These are phyloP conservation scores for Tiliacea aurago DNA, from an alignment of 2,888 invertebrate species.

Conservation along the genomic window DNA sequence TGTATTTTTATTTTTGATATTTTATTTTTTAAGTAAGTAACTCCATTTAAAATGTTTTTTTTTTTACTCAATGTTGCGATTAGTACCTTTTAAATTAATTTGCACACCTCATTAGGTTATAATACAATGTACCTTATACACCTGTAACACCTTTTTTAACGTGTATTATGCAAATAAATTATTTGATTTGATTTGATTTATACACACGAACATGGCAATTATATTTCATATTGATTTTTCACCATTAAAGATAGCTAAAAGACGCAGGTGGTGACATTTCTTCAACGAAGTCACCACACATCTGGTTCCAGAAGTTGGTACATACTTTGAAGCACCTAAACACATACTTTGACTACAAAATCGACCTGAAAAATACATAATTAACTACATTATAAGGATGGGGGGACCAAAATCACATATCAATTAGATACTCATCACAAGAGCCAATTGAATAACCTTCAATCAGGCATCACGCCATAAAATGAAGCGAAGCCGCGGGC, in stretches of 20 bases:
- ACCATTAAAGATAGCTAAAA: background rate
- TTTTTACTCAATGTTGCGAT: too few species aligned
- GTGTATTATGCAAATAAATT: too few species aligned
- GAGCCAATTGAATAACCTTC: conserved; percentile 58
- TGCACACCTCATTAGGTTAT: too few species aligned
- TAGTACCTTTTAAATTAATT: too few species aligned
- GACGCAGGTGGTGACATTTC: background rate
- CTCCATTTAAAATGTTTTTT: too few species aligned
- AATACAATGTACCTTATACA: too few species aligned
- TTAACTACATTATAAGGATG: conserved; percentile 34
- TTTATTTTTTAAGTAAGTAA: too few species aligned
- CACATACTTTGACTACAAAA: background rate
- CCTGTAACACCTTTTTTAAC: too few species aligned
- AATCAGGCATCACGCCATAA: conserved; percentile 57
- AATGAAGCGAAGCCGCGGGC: conserved; percentile 57
- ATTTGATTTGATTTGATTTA: too few species aligned
- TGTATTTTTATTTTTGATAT: too few species aligned
- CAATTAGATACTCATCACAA: conserved; percentile 55
- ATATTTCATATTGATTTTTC: background rate
- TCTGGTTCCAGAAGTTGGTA: conserved; percentile 4
- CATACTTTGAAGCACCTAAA: conserved; percentile 15
- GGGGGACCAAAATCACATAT: conserved; percentile 35
- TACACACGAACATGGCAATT: background rate
- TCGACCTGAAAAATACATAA: conserved; percentile 21
- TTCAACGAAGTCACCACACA: conserved; percentile 4